Percentiles rank a stretch among this genome's conserved stretches.
These are phyloP conservation scores for Indicator maculatus DNA, from an alignment of 2,113 vertebrate species.

Conservation along the genomic window DNA sequence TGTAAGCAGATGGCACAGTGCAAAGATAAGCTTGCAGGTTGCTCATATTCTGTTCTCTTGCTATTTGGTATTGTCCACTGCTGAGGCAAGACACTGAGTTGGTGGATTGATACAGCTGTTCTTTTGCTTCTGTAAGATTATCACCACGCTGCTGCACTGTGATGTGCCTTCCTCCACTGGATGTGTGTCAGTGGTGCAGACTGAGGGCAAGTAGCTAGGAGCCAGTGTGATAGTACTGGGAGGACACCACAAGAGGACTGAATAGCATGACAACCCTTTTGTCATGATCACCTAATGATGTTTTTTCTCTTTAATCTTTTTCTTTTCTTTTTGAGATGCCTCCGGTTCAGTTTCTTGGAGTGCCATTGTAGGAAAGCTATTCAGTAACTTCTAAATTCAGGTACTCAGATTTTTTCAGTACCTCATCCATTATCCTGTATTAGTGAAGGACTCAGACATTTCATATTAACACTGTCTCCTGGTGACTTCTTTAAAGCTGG, in stretches of 20 bases:
- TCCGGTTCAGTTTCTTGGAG: neutral
- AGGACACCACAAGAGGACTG: neutral
- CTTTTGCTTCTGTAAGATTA: neutral
- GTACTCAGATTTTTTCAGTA: neutral
- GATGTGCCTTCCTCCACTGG: neutral
- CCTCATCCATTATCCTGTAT: neutral
- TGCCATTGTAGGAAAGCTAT: neutral
- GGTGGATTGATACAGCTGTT: neutral
- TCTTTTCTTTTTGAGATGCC: neutral
- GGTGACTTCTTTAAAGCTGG: neutral
- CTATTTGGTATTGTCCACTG: neutral
- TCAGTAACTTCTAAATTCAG: neutral
- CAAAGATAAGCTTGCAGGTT: neutral
- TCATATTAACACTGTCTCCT: neutral
- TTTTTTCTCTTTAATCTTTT: neutral
- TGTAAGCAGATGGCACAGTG: neutral
- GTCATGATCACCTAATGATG: neutral
- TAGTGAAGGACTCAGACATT: neutral
- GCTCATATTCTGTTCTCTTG: neutral
- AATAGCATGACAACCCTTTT: neutral
- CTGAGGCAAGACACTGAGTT: neutral
- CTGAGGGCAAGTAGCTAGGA: neutral
- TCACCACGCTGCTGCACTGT: neutral
- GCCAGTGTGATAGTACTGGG: neutral
- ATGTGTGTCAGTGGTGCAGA: neutral